Conservation (phyloP, 2,113 vertebrate genomes). For the Aldabrachelys gigantea region DNA sequence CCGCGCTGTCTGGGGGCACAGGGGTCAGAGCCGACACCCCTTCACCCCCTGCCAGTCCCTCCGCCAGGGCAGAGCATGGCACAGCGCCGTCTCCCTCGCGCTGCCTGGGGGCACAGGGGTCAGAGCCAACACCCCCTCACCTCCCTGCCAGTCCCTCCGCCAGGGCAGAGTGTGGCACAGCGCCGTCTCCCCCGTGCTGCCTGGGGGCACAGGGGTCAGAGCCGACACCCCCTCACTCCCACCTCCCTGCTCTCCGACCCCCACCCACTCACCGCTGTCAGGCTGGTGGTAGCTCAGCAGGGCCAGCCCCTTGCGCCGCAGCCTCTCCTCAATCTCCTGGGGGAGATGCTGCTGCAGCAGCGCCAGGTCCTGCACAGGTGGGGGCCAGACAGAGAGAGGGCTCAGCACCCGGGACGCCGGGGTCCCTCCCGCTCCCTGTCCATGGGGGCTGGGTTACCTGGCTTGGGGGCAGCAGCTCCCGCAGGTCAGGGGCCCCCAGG, state of each 20-base stretch:
- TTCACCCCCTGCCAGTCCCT: neutral
- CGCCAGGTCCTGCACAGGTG: constrained; percentile 75
- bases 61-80: too few species aligned
- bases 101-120: too few species aligned
- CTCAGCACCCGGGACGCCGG: neutral
- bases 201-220: too few species aligned
- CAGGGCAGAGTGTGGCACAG: too few species aligned
- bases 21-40: neutral
- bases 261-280: constrained; percentile 76
- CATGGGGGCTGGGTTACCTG: constrained; percentile 49
- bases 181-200: too few species aligned
- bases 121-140: too few species aligned
- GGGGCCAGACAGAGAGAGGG: neutral
- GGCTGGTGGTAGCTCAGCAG: constrained; percentile 86
- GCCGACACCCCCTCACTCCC: too few species aligned
- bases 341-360: constrained; percentile 80
- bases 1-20: too few species aligned
- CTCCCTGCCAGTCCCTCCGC: too few species aligned
- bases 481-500: constrained; percentile 75
- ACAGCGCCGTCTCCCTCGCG: too few species aligned
- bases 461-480: constrained; percentile 80
- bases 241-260: too few species aligned
- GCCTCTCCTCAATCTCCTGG: constrained; percentile 81
- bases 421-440: neutral
- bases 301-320: constrained; percentile 83